Percentiles rank a stretch among this genome's conserved stretches.
These are phyloP conservation scores for Pseudomugil tenellus DNA, from an alignment of 2,797 vertebrate genomes.

Conservation along the genomic window DNA sequence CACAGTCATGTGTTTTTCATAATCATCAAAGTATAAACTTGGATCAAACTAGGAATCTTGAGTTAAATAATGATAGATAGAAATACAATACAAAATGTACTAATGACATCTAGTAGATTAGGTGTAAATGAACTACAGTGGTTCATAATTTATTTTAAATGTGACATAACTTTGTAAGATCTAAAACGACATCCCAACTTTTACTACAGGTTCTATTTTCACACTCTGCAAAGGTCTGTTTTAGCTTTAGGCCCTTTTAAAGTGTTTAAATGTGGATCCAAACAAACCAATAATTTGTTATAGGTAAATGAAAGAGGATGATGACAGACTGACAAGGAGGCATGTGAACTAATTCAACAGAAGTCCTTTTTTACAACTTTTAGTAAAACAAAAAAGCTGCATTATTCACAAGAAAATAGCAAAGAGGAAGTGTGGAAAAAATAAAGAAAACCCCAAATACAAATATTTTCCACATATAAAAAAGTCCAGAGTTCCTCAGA, in stretches of 20 bases:
- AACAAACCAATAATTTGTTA: not conserved
- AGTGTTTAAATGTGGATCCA: not conserved
- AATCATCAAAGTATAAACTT: constrained; percentile 46
- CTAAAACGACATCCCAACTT: not conserved
- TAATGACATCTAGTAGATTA: constrained; percentile 8
- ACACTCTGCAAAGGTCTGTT: not conserved
- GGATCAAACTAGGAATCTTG: constrained; percentile 27
- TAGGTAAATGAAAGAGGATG: not conserved
- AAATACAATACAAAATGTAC: not conserved
- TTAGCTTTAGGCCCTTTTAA: not conserved
- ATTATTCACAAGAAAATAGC: not conserved
- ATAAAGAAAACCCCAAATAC: not conserved
- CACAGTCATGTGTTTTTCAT: constrained; percentile 29
- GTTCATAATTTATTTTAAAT: not conserved
- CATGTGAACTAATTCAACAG: not conserved
- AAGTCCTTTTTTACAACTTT: not conserved
- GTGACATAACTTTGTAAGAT: not conserved
- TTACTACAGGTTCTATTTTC: not conserved
- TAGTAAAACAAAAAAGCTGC: not conserved
- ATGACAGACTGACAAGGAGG: not conserved
- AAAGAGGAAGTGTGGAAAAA: not conserved
- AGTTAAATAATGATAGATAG: constrained; percentile 5
- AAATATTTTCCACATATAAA: not conserved
- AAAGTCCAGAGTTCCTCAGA: not conserved
- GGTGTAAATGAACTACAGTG: not conserved